Base-by-base conservation (phyloP, 2,113 vertebrate genomes). In the Pan paniscus region DNA sequence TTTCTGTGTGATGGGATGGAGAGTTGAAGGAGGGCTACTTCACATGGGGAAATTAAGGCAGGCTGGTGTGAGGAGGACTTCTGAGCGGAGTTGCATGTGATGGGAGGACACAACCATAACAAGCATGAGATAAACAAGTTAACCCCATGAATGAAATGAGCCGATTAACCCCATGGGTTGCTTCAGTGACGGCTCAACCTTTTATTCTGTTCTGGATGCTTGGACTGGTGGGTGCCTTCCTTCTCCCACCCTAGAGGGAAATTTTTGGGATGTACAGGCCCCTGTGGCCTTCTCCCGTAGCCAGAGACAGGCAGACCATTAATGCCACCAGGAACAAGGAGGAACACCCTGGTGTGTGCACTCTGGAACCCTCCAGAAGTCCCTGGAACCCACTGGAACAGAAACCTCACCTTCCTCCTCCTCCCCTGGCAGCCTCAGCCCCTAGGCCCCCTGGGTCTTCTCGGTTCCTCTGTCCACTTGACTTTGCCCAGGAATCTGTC, bases 161-260 rank as follows among this genome's bases (percentile, higher is more conserved):
- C 4, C 22, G 10, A 4, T 17, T 50, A 9, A 14, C 3, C 1
- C 32, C 17, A 0, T 1, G 8, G 13, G 6, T 17, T 12, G 13
- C 25, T 10, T 16, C 6, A 43, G 1, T 13, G 50, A 40, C 6
- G 9, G 20, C 5, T 30, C 43, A 23, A 4, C 11, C 7, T 76
- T 84, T 38, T 40, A 10, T 64, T 64, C 4, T 20, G 23, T 17
- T 30, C 32, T 1, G 2, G 18, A 18, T 18, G n/a, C 18, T 1
- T 12, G 40, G 27, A 20, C 38, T 23, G 4, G 1, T 30, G 22
- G 8, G 0, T 6, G 22, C 22, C 11, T 25, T 1, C 30, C 32
- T 30, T 55, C 40, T 57, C 55, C 4, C 6, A n/a, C 12, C 38
- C 25, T 16, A 20, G 2, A 6, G 50, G 25, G 43, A 87, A 68